A percentile compares a stretch with the other conserved stretches of the same genome.
Evolutionary conservation across 2,888 invertebrate species (phyloP).

Genomic region (Anoncus sp.): DNA sequence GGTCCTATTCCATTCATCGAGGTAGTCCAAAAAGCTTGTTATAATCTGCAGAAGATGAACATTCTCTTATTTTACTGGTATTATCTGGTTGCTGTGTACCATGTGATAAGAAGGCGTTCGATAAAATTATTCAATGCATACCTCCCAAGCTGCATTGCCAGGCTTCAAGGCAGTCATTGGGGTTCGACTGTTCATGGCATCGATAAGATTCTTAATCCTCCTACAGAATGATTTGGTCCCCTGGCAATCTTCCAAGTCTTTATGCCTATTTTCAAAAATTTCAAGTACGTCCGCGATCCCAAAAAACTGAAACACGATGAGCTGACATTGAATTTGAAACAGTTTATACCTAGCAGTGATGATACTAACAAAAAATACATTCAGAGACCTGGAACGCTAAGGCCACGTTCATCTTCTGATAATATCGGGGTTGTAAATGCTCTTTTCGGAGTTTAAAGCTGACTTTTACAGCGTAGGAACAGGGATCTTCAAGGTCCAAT

Average conservation of each 20-base stretch:
- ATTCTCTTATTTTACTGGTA: neutral
- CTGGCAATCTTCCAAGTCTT: neutral
- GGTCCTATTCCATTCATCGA: neutral
- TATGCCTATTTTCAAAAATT: neutral
- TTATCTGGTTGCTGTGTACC: too few relatives aligned
- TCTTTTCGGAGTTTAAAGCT: slow-evolving; percentile 47
- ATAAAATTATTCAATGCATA: neutral
- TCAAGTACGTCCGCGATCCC: slow-evolving; percentile 5
- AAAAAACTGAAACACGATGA: neutral
- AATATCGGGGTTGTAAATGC: slow-evolving; percentile 48
- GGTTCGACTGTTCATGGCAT: slow-evolving; percentile 1
- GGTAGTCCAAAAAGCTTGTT: neutral
- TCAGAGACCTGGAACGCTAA: slow-evolving; percentile 43
- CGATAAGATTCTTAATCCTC: neutral
- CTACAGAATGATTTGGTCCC: neutral
- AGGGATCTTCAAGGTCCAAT: slow-evolving; percentile 20
- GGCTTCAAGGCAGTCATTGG: slow-evolving; percentile 4
- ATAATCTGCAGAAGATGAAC: neutral
- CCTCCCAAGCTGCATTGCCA: neutral
- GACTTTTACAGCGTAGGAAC: slow-evolving; percentile 26
- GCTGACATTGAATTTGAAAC: neutral
- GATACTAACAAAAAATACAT: neutral
- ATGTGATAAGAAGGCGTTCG: too few relatives aligned
- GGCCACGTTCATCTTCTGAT: slow-evolving; percentile 51
- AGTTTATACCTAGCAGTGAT: neutral